A percentile compares a stretch with the other conserved stretches of the same genome.
These are phyloP conservation scores for Apolygus lucorum DNA, from an alignment of 1,140 invertebrate genomes.

Conservation along the genomic window DNA sequence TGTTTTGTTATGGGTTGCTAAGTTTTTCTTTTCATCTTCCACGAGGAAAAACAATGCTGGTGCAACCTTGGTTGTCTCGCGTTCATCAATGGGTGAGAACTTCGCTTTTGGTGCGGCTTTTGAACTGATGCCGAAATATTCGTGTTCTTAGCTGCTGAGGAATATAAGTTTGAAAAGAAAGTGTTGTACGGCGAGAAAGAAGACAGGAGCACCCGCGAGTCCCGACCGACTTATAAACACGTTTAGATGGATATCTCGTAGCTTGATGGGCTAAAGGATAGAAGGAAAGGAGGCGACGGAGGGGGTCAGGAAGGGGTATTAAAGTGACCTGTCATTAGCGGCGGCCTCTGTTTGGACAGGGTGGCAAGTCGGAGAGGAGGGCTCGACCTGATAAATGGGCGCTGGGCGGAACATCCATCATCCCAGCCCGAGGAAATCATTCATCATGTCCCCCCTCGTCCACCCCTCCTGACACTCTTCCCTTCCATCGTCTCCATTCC, in stretches of 20 bases:
- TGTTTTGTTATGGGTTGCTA: no score
- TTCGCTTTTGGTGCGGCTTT: no score
- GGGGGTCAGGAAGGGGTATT: slow-evolving; percentile 4
- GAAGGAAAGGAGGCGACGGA: neutral
- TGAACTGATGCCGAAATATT: no score
- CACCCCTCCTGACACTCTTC: neutral
- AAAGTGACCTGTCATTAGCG: slow-evolving; percentile 16
- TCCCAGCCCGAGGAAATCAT: slow-evolving; percentile 14
- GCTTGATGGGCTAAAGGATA: neutral
- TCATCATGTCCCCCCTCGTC: neutral
- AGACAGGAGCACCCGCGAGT: neutral
- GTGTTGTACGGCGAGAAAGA: no score
- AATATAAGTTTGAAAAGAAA: no score
- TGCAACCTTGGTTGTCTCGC: no score
- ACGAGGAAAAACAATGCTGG: no score
- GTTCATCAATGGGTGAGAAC: no score
- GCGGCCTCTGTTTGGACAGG: slow-evolving; percentile 14
- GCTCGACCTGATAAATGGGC: slow-evolving; percentile 16
- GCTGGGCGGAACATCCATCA: slow-evolving; percentile 12
- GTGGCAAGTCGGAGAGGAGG: neutral
- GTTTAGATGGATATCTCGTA: slow-evolving; percentile 6
- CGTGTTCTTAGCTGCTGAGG: no score
- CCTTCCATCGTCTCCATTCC: neutral
- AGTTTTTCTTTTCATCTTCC: no score
- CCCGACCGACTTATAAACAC: slow-evolving; percentile 3